Conservation (phyloP, 1,140 invertebrate species). For the Orchesella cincta region DNA sequence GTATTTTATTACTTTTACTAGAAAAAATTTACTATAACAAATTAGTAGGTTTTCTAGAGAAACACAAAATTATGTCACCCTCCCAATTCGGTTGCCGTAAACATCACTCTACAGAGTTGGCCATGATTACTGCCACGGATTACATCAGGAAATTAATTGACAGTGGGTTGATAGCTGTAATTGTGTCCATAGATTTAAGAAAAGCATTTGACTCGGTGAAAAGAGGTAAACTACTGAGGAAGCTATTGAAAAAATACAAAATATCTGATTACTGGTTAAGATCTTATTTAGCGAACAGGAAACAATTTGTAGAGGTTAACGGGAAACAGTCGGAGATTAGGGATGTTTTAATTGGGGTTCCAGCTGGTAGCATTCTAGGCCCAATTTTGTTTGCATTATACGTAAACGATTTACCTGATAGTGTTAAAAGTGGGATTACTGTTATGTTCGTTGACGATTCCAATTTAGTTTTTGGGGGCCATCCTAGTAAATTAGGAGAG, state of each 20-base stretch:
- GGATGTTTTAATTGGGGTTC: slow-evolving; percentile 12
- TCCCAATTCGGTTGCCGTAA: slow-evolving; percentile 31
- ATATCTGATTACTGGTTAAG: slow-evolving; percentile 30
- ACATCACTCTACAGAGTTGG: slow-evolving; percentile 26
- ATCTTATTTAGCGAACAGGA: slow-evolving; percentile 6
- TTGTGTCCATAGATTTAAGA: slow-evolving; percentile 26
- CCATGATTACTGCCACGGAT: slow-evolving; percentile 4
- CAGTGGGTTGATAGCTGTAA: slow-evolving; percentile 18
- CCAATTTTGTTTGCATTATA: slow-evolving; percentile 31
- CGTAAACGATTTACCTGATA: slow-evolving; percentile 26
- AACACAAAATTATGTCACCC: slow-evolving; percentile 1
- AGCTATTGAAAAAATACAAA: slow-evolving; percentile 30
- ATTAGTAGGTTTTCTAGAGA: not conserved
- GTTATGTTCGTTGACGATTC: slow-evolving; percentile 32
- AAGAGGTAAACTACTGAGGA: no score
- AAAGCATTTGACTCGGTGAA: no score
- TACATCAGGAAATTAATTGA: slow-evolving; percentile 28
- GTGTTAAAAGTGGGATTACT: not conserved
- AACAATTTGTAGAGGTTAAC: slow-evolving; percentile 8
- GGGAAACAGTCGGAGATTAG: not conserved
- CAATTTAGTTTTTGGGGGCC: slow-evolving; percentile 27
- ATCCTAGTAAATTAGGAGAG: not conserved
- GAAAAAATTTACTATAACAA: slow-evolving; percentile 5
- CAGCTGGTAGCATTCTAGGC: slow-evolving; percentile 23
- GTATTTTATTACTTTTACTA: not conserved